Evolutionary conservation across 2,113 vertebrate genomes (phyloP), one percentile per base, ranked within the genome.

Genomic region (Chunga burmeisteri): DNA sequence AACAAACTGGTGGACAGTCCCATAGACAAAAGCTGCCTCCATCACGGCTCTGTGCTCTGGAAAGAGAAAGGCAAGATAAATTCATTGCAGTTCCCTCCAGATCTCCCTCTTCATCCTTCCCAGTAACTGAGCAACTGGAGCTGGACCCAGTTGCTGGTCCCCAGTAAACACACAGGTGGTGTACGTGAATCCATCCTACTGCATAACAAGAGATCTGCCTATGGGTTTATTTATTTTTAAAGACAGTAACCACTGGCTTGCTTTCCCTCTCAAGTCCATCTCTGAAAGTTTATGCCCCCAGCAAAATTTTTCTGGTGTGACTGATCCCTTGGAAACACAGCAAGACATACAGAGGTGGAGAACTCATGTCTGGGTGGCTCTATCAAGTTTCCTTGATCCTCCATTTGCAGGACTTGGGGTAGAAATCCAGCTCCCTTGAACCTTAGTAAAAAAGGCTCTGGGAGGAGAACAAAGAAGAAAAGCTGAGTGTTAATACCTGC

Each of bases 21-120:
- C 99, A 21, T 99, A 99, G 59, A 99, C 99, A 82, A 99, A 99
- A 8, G 99, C 99, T 1, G 98, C 98, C 98, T 99, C 99, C 99
- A 99, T 99, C 91, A 99, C 97, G 0, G 99, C 99, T 94, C 99
- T 98, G 97, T 99, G 99, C 93, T 99, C 99, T 99, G 86, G 4
- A 81, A 71, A 93, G 81, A 81, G 26, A 90, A 84, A 83, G 16
- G 56, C 12, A 70, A 72, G 26, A 27, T 3, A 2, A 68, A n/a
- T 13, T 82, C 40, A 85, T 15, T 36, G 58, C 52, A 52, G 42
- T 2, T 50, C 42, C 47, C 42, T 73, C 42, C 75, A 49, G 17
- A 53, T 20, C 47, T 66, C 59, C 66, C 14, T 20, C n/a, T 47
- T 42, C 47, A 40, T 16, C 66, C 55, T 70, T 40, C 36, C 46